These are phyloP conservation scores for Heteropelma amictum DNA, from an alignment of 2,888 invertebrate species.

Conservation along the genomic window DNA sequence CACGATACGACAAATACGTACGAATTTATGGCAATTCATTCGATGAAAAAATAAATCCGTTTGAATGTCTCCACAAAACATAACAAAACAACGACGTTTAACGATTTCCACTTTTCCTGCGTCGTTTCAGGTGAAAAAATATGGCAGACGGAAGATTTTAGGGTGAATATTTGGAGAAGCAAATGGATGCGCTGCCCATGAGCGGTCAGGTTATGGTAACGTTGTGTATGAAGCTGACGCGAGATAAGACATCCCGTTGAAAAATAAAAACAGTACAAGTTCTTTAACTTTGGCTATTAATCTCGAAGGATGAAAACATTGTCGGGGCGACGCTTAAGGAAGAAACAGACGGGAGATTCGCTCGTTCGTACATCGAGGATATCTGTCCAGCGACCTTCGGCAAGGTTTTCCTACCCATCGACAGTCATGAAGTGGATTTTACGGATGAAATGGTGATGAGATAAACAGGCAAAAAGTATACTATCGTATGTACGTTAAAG, in stretches of 20 bases:
- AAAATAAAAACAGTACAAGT: neutral
- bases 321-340: slow-evolving; percentile 74
- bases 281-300: slow-evolving; percentile 61
- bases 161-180: slow-evolving; percentile 62
- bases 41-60: neutral
- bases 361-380: slow-evolving; percentile 74
- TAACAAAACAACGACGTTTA: neutral
- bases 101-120: neutral
- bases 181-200: slow-evolving; percentile 70
- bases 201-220: slow-evolving; percentile 74
- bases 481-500: neutral
- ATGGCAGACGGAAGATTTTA: slow-evolving; percentile 68
- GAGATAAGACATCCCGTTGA: too few relatives aligned
- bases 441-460: slow-evolving; percentile 73
- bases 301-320: slow-evolving; percentile 75
- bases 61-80: neutral
- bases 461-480: neutral
- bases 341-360: slow-evolving; percentile 71
- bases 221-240: slow-evolving; percentile 64
- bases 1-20: too few relatives aligned
- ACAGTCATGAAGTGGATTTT: slow-evolving; percentile 74
- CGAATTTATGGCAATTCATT: neutral
- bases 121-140: slow-evolving; percentile 45
- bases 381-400: slow-evolving; percentile 74
- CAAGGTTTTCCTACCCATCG: slow-evolving; percentile 74